phyloP scores from a whole-genome alignment of 1,140 invertebrate species.

The Lineus longissimus region DNA sequence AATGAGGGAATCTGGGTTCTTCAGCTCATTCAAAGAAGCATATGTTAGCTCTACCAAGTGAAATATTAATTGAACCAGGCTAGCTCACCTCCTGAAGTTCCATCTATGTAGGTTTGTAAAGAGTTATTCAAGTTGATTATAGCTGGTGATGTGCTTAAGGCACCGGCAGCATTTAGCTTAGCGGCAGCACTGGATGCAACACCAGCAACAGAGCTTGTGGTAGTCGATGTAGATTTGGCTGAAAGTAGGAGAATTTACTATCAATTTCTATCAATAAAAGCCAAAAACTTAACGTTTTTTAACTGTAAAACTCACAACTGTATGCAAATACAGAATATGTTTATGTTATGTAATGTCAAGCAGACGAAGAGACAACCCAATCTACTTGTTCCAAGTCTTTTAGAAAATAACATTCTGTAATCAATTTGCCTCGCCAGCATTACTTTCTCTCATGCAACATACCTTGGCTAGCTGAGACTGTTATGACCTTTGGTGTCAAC shows the following conservation, averaged over 20 bases:
- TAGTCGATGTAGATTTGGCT: background rate
- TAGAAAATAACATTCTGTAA: no score
- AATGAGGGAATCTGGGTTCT: no score
- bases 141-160: constrained; percentile 34
- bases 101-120: constrained; percentile 49
- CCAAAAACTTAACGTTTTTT: no score
- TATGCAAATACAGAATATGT: no score
- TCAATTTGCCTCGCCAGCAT: no score
- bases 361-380: no score
- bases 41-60: no score
- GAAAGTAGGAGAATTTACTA: background rate
- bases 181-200: background rate
- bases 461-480: constrained; percentile 40
- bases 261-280: background rate
- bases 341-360: no score
- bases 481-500: constrained; percentile 37
- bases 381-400: no score
- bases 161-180: constrained; percentile 18
- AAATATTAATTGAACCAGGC: no score
- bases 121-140: constrained; percentile 45
- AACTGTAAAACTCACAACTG: no score
- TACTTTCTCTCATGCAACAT: constrained; percentile 8
- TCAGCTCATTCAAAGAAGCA: no score
- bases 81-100: constrained; percentile 32
- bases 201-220: background rate